phyloP scores from a whole-genome alignment of 2,797 vertebrate species.

The Sylvilagus floridanus region DNA sequence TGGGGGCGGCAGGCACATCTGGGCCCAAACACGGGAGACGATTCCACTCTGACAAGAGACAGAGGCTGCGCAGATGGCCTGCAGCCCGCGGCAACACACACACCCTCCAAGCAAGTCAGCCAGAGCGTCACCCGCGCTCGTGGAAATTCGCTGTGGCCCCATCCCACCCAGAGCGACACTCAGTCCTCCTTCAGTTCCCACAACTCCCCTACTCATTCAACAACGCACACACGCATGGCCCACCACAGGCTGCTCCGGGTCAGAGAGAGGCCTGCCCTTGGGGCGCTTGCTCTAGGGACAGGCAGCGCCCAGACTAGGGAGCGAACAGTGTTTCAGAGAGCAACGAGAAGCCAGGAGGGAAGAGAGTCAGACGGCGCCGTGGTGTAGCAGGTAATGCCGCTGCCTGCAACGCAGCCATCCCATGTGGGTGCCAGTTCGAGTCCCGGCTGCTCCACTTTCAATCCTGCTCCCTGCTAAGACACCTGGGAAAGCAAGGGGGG shows the following conservation, averaged over 20 bases:
- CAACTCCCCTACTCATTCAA: neutral
- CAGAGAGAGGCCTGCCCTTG: neutral
- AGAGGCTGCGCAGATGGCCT: constrained; percentile 18
- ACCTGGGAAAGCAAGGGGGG: no score
- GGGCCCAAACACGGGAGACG: neutral
- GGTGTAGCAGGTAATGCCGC: no score
- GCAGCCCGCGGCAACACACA: neutral
- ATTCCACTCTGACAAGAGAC: constrained; percentile 46
- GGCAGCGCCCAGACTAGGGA: neutral
- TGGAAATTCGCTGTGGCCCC: neutral
- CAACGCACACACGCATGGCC: neutral
- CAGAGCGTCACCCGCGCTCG: neutral
- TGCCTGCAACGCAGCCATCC: no score
- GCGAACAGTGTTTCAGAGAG: neutral
- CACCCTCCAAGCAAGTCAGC: neutral
- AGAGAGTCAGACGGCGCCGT: neutral
- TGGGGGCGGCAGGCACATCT: neutral
- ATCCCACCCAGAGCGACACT: neutral
- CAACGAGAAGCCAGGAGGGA: neutral
- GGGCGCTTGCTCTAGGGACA: neutral
- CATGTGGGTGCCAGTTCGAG: no score
- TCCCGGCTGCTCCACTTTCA: no score
- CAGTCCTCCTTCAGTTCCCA: neutral
- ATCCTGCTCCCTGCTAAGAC: no score
- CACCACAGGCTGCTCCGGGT: neutral